These are phyloP conservation scores for Metopia argyrocephala DNA, from an alignment of 2,888 invertebrate genomes.

Conservation along the genomic window DNA sequence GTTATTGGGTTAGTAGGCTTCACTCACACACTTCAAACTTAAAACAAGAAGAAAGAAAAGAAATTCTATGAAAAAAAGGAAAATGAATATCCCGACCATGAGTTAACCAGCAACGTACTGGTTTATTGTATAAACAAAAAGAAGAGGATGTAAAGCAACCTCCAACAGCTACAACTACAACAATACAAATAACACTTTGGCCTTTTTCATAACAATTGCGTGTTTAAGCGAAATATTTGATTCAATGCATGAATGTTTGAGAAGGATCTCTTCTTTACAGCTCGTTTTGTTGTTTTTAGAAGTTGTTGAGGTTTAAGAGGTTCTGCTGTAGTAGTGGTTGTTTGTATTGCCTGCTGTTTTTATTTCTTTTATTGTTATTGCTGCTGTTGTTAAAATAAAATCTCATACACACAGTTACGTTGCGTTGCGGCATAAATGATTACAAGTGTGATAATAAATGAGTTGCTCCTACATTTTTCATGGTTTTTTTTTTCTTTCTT, in stretches of 20 bases:
- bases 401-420: neutral
- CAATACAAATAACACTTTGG: neutral
- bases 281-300: too few relatives aligned
- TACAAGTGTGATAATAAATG: too few relatives aligned
- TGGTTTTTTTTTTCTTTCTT: neutral
- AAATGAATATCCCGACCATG: neutral
- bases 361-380: slow-evolving; percentile 62
- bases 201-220: neutral
- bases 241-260: neutral
- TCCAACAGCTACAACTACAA: neutral
- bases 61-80: neutral
- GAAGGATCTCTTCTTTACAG: neutral
- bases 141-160: neutral
- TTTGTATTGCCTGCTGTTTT: slow-evolving; percentile 47
- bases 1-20: slow-evolving; percentile 58
- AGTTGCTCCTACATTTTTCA: too few relatives aligned
- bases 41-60: neutral
- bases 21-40: slow-evolving; percentile 36
- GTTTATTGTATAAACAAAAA: neutral
- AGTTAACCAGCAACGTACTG: neutral
- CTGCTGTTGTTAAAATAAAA: slow-evolving; percentile 4
- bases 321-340: too few relatives aligned
- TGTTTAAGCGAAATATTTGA: neutral
- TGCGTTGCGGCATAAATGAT: neutral
- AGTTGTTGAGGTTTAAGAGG: too few relatives aligned